phyloP scores from a whole-genome alignment of 2,113 vertebrate species.

The Paraplagusia blochii region DNA sequence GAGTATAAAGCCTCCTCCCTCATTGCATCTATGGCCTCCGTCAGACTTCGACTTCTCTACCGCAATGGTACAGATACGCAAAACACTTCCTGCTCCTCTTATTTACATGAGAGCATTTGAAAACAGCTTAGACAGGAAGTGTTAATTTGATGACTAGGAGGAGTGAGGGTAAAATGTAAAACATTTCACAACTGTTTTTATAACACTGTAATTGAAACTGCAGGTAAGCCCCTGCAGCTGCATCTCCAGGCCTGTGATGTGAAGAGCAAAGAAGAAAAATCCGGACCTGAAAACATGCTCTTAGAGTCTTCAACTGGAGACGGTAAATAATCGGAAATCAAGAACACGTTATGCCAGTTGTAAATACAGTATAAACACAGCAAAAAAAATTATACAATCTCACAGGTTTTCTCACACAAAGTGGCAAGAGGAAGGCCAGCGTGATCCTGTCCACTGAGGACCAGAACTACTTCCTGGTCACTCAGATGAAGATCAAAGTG shows the following conservation, averaged over 20 bases:
- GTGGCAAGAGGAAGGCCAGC: constrained; percentile 88
- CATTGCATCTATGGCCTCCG: constrained; percentile 87
- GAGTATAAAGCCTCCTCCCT: constrained; percentile 86
- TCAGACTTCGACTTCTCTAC: constrained; percentile 88
- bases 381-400: background rate
- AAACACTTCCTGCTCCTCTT: background rate
- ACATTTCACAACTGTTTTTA: background rate
- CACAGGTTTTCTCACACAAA: constrained; percentile 93
- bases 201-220: background rate
- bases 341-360: background rate
- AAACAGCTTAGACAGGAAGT: constrained; percentile 4
- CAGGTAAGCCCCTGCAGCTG: constrained; percentile 88
- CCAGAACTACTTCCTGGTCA: constrained; percentile 91
- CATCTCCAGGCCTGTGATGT: constrained; percentile 93
- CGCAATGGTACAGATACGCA: constrained; percentile 83
- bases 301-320: constrained; percentile 87
- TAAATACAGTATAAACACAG: background rate
- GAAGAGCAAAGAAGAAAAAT: constrained; percentile 96
- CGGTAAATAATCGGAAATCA: constrained; percentile 71
- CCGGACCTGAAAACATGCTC: constrained; percentile 93
- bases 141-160: constrained; percentile 2
- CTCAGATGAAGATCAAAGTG: constrained; percentile 94
- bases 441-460: constrained; percentile 91
- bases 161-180: no score
- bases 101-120: constrained; percentile 5